Percentiles rank a stretch among this genome's conserved stretches.
Evolutionary conservation across 2,888 invertebrate genomes (phyloP).

Genomic region (Molorchus minor): DNA sequence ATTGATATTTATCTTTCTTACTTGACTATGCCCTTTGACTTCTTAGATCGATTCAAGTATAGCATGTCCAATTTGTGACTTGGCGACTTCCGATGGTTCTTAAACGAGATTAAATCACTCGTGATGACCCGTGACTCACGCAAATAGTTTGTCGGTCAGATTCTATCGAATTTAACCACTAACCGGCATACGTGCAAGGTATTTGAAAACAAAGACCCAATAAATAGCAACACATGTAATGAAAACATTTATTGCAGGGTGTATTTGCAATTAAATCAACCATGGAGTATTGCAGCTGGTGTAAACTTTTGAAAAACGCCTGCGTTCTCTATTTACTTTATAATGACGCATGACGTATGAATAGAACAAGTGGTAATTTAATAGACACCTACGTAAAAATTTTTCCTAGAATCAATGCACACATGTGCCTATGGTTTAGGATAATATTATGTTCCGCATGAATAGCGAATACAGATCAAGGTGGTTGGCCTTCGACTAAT

Average conservation of each 20-base stretch:
- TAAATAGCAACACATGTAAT: conserved; percentile 37
- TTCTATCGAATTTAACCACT: conserved; percentile 22
- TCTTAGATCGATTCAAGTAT: no score
- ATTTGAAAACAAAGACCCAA: conserved; percentile 35
- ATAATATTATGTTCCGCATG: no score
- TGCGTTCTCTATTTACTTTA: conserved; percentile 3
- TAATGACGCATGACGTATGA: no score
- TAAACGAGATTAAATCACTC: conserved; percentile 27
- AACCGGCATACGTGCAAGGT: conserved; percentile 16
- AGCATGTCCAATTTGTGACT: no score
- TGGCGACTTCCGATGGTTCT: conserved; percentile 4
- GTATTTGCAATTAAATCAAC: conserved; percentile 1
- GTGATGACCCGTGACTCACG: conserved; percentile 29
- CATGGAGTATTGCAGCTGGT: not conserved
- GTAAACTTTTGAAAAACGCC: conserved; percentile 3
- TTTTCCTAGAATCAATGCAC: no score
- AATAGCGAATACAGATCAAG: no score
- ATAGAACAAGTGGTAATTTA: no score
- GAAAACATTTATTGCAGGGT: conserved; percentile 25
- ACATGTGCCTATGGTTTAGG: no score
- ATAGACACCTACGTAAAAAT: no score
- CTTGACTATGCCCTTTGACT: no score
- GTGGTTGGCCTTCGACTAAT: no score
- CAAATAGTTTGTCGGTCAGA: conserved; percentile 22
- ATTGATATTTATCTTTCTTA: no score